Evolutionary conservation across 2,113 vertebrate species (phyloP), one percentile per base, ranked within the genome.

Genomic region (Gambusia affinis): DNA sequence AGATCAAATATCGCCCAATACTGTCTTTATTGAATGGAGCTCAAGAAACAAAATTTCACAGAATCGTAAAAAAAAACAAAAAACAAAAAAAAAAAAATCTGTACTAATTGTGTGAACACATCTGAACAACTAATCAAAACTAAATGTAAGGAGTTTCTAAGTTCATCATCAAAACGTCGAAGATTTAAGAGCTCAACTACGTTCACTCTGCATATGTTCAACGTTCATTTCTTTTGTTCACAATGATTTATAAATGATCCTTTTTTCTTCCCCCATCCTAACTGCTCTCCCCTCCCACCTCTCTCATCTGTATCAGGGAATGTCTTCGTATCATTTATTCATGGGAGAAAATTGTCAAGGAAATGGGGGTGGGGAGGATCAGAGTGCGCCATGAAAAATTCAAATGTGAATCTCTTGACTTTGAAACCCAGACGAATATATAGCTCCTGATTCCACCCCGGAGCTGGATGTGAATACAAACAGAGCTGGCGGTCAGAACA

Each of bases 311-410:
- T 39, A 33, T 44, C 33, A 64, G 62, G 28, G 63, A 42, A 39
- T 44, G 75, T 42, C 75, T 77, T 5, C 19, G 6, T 30, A 70
- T 77, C 12, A 65, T 65, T 77, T 71, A 71, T 77, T 77, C 62
- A 66, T 0, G 37, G 51, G 15, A 22, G 61, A 60, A 60, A 64
- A 64, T 66, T 60, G 62, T 78, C 62, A 44, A 39, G 62, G 28
- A 78, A 71, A 66, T 71, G 35, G 47, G 37, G n/a, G n/a, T n/a
- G n/a, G 35, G 47, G 51, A 12, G 22, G 44, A 78, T 71, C 68
- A 44, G 24, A 37, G 62, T 31, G 47, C 22, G 27, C 27, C 64
- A 44, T 77, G 22, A 66, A 78, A 77, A 60, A 42, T 60, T 60
- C 15, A 33, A 78, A 65, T 44, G 3, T 42, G 35, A 65, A 65